phyloP scores from a whole-genome alignment of 2,113 vertebrate species.

The Sinocyclocheilus grahami region DNA sequence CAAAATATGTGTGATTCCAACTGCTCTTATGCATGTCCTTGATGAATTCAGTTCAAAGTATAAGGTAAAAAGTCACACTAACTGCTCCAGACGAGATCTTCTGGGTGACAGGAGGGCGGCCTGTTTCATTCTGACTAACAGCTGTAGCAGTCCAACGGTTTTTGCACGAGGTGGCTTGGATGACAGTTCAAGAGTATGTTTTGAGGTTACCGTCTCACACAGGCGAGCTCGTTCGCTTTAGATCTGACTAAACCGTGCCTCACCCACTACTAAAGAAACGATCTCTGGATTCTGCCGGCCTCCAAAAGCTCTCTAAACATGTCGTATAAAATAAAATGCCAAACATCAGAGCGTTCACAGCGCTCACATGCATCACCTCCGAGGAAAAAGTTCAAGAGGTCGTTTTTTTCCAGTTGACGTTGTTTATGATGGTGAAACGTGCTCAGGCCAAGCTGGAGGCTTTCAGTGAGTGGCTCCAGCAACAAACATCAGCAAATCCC shows the following conservation, averaged over 20 bases:
- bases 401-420: slow-evolving; percentile 72
- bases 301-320: slow-evolving; percentile 11
- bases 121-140: slow-evolving; percentile 64
- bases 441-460: slow-evolving; percentile 64
- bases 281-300: background rate
- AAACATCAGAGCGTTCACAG: slow-evolving; percentile 3
- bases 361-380: slow-evolving; percentile 30
- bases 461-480: slow-evolving; percentile 72
- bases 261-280: slow-evolving; percentile 22
- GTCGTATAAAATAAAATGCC: slow-evolving; percentile 2
- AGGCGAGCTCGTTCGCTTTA: slow-evolving; percentile 35
- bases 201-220: slow-evolving; percentile 65
- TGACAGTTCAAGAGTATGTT: slow-evolving; percentile 56
- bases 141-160: slow-evolving; percentile 68
- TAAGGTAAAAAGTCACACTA: slow-evolving; percentile 10
- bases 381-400: slow-evolving; percentile 50
- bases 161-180: slow-evolving; percentile 52
- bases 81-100: slow-evolving; percentile 12
- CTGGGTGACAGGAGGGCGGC: slow-evolving; percentile 38
- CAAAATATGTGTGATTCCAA: background rate
- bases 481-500: slow-evolving; percentile 79
- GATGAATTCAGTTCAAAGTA: slow-evolving; percentile 8
- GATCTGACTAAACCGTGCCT: slow-evolving; percentile 41
- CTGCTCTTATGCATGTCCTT: too few relatives aligned
- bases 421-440: slow-evolving; percentile 74